Evolutionary conservation across 2,113 vertebrate species (phyloP), one percentile per base, ranked within the genome.

Genomic region (Microcebus tavaratra): DNA sequence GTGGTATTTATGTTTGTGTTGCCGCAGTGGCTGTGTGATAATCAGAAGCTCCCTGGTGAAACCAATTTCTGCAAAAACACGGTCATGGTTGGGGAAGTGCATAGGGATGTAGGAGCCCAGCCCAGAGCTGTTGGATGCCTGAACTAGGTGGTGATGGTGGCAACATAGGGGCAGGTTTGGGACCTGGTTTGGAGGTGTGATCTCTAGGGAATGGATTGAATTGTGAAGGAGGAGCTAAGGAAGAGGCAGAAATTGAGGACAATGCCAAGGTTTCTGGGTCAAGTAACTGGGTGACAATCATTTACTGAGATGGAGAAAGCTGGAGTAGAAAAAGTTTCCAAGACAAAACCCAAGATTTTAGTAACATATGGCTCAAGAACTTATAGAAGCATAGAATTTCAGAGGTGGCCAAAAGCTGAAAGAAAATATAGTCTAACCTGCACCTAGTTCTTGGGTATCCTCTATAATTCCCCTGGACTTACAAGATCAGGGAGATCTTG

Each of bases 331-430:
- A 73, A 65, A 21, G 6, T 7, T 42, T 53, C 53, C 53, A 42
- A 55, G 27, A 82, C 67, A 53, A 90, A 95, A 79, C 36, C 18
- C 39, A 84, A 68, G 29, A 95, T 90, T 95, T 85, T 29, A 59
- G 27, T 50, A 63, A n/a, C 72, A 72, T n/a, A 13, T 31, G 21
- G 53, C 73, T 86, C 53, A 72, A 79, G 63, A 70, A n/a, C 15
- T 61, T 79, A 67, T 7, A 82, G 20, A 14, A 73, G 36, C 57
- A 78, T 15, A 2, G 0, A 15, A 36, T 80, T 42, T 61, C 42
- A 27, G 42, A 42, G 27, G 94, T 53, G 53, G 13, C 42, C 20
- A 34, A 45, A n/a, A 53, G 53, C 15, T 63, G 79, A 42, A 80
- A 72, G 42, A 34, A 20, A 25, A 57, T 21, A 36, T 63, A 42